Conservation (phyloP, 1,140 invertebrate species). For the Panagrolaimus sp. region DNA sequence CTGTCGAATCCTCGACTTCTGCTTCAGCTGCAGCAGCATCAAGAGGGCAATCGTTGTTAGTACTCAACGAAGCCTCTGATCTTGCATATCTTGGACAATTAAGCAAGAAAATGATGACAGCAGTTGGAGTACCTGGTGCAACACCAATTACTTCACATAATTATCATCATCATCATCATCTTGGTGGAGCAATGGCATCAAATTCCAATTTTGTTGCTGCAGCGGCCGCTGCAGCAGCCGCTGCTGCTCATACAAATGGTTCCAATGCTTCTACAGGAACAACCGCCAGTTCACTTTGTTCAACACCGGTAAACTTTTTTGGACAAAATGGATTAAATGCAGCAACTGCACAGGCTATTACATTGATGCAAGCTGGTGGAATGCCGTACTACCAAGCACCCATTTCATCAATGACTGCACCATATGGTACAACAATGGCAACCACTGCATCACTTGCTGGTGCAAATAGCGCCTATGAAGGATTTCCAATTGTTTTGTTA, state of each 20-base stretch:
- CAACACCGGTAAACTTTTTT: conserved; percentile 13
- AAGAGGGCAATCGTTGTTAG: conserved; percentile 2
- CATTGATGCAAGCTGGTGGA: conserved; percentile 12
- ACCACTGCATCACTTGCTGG: background rate
- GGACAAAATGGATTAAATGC: background rate
- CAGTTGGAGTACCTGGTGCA: conserved; percentile 5
- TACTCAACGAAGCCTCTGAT: background rate
- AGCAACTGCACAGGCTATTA: background rate
- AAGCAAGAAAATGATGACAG: conserved; percentile 14
- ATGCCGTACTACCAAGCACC: background rate
- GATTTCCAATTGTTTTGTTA: conserved; percentile 12
- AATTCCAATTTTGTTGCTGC: background rate
- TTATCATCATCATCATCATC: background rate
- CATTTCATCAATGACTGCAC: conserved; percentile 5
- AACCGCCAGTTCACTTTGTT: conserved; percentile 11
- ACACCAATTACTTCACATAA: background rate
- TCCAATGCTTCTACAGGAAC: conserved; percentile 11
- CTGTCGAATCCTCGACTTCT: background rate
- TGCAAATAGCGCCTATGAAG: background rate
- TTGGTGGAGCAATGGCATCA: background rate
- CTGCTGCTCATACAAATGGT: conserved; percentile 8
- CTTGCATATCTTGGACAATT: conserved; percentile 8
- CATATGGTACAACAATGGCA: conserved; percentile 9
- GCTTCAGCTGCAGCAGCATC: background rate
- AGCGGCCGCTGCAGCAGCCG: conserved; percentile 10